Evolutionary conservation across 64 coral and sea anemone species (phyloP).

Genomic region (Montipora foliosa): DNA sequence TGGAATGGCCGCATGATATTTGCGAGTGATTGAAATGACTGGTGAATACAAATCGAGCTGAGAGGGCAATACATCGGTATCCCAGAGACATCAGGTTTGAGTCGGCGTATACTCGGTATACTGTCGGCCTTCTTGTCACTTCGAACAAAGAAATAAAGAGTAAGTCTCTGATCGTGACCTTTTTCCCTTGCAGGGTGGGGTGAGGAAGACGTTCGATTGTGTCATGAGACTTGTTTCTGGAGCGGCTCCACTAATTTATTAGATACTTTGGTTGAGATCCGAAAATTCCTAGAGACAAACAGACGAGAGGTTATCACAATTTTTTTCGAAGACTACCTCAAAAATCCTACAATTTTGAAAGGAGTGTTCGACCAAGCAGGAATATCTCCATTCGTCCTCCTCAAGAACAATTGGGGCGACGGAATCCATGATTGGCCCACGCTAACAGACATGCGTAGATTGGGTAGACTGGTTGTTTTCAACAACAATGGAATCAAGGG

Average conservation of each 20-base stretch:
- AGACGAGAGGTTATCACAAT: conserved; percentile 83
- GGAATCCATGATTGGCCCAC: conserved; percentile 81
- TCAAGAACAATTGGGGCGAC: conserved; percentile 70
- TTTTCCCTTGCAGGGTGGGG: conserved; percentile 81
- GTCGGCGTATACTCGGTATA: too few relatives aligned
- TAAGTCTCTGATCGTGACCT: not conserved
- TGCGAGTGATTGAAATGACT: too few relatives aligned
- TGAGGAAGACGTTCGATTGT: conserved; percentile 79
- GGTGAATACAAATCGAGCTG: too few relatives aligned
- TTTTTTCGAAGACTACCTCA: conserved; percentile 96
- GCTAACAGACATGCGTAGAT: conserved; percentile 67
- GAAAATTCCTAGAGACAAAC: conserved; percentile 75
- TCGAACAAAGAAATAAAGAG: too few relatives aligned
- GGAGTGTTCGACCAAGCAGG: conserved; percentile 84
- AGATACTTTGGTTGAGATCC: conserved; percentile 78
- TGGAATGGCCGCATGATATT: too few relatives aligned
- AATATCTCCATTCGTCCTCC: conserved; percentile 75
- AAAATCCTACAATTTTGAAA: conserved; percentile 83
- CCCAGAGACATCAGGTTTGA: too few relatives aligned
- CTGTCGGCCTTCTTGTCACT: too few relatives aligned
- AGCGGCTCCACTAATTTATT: conserved; percentile 81
- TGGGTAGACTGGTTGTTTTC: conserved; percentile 91
- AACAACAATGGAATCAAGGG: conserved; percentile 87
- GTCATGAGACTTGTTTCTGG: conserved; percentile 92
- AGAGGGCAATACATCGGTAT: too few relatives aligned